Conservation (phyloP, 2,888 invertebrate genomes). For the Germaria angustata region DNA sequence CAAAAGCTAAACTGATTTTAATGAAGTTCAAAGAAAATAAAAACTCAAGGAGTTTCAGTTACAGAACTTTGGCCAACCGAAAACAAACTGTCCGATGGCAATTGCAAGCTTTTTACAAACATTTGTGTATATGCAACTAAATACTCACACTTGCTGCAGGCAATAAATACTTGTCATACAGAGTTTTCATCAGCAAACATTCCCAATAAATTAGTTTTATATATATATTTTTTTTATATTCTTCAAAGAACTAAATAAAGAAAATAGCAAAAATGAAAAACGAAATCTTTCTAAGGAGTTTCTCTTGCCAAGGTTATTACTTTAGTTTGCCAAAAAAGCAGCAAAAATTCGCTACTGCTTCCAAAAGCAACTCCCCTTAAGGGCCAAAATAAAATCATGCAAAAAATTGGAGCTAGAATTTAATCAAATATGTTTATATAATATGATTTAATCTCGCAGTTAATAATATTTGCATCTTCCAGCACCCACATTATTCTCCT, state of each 20-base stretch:
- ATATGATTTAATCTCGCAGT: conserved; percentile 31
- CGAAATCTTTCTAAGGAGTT: conserved; percentile 39
- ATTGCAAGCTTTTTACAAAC: background rate
- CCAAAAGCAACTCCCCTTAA: background rate
- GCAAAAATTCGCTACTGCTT: conserved; percentile 3
- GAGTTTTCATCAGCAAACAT: conserved; percentile 12
- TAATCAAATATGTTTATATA: background rate
- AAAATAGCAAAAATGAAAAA: conserved; percentile 12
- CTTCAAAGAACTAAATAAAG: background rate
- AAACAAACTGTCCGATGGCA: background rate
- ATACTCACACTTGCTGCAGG: background rate
- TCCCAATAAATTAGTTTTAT: conserved; percentile 36
- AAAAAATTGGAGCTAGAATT: background rate
- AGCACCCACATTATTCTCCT: background rate
- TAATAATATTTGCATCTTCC: conserved; percentile 7
- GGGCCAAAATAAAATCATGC: background rate
- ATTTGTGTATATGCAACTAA: too few species aligned
- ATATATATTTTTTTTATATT: background rate
- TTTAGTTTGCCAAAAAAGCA: conserved; percentile 31
- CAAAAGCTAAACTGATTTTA: too few species aligned
- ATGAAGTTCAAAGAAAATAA: too few species aligned
- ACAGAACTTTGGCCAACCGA: background rate
- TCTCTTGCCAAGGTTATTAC: conserved; percentile 41
- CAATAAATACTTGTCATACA: conserved; percentile 41
- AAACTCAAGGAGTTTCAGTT: too few species aligned